Base-by-base conservation (phyloP, 35 echinoderm and acorn worm genomes). In the Apostichopus parvimensis region DNA sequence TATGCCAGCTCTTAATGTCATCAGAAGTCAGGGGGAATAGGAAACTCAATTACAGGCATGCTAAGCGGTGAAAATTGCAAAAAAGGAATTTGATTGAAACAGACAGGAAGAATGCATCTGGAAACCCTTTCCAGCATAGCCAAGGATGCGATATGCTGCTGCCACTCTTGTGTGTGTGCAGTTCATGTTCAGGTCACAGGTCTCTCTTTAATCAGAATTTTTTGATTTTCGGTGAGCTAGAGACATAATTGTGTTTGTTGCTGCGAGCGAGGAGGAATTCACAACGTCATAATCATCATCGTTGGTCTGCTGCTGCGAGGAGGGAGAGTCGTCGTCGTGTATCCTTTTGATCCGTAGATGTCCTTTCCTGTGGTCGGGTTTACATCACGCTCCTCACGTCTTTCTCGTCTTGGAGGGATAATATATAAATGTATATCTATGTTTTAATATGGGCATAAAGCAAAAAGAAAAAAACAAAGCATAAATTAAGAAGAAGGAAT, bases 41-140 rank as follows among this genome's bases (percentile, higher is more conserved):
- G 81, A 84, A 84, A 84, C 81, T 84, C 79, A 58, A 84, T 84
- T 84, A 84, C 81, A 60, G 54, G 54, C 81, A 84, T 84, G 57
- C 81, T 59, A 84, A n/a, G 56, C 57, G 81, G 20, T 22, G 1
- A 84, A 84, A 62, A 84, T 62, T 56, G 54, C 55, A 25, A 84
- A 45, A n/a, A 15, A 53, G 57, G 81, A 58, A 22, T 58, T 84
- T 58, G 52, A 84, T 84, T 84, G 21, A 59, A 84, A 59, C 21
- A 59, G 81, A 84, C 55, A 20, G 53, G 81, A 84, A 58, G 81
- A 84, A 84, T 84, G 53, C 17, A 59, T 25, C 6, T 45, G 81
- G 57, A 20, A 84, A 84, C 57, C 14, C 52, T 6, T 12, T 80
- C 78, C 26, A 80, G 15, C 15, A 53, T 8, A 53, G 78, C 12